These are phyloP conservation scores for Rhabdornis inornatus DNA, from an alignment of 2,113 vertebrate genomes.

Conservation along the genomic window DNA sequence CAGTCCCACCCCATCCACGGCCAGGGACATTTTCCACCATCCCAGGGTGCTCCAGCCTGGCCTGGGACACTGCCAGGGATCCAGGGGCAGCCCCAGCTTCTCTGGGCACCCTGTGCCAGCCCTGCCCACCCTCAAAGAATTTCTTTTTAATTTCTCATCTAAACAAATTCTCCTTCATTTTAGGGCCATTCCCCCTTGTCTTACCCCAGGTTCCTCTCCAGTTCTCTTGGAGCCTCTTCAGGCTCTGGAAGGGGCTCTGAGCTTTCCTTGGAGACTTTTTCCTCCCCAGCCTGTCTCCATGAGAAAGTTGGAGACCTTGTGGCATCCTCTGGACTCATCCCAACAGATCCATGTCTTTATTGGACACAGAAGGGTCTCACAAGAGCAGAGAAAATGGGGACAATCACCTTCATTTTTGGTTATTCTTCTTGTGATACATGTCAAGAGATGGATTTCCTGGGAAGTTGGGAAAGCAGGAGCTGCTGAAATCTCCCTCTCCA, in stretches of 20 bases:
- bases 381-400: neutral
- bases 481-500: neutral
- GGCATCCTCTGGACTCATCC: neutral
- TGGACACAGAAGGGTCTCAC: neutral
- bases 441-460: neutral
- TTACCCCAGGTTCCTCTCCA: neutral
- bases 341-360: fast-evolving
- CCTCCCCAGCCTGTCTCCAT: neutral
- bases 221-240: neutral
- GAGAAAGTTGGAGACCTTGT: neutral
- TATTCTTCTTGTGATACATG: neutral
- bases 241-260: neutral
- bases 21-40: fast-evolving
- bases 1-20: neutral
- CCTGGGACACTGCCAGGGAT: neutral
- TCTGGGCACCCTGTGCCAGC: neutral
- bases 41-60: neutral
- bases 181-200: neutral
- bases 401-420: neutral
- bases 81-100: neutral
- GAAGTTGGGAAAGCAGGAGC: neutral
- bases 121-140: neutral
- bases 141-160: neutral
- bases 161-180: neutral
- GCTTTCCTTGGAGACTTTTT: neutral